Evolutionary conservation across 2,113 vertebrate genomes (phyloP).

Genomic region (Arizona elegans): DNA sequence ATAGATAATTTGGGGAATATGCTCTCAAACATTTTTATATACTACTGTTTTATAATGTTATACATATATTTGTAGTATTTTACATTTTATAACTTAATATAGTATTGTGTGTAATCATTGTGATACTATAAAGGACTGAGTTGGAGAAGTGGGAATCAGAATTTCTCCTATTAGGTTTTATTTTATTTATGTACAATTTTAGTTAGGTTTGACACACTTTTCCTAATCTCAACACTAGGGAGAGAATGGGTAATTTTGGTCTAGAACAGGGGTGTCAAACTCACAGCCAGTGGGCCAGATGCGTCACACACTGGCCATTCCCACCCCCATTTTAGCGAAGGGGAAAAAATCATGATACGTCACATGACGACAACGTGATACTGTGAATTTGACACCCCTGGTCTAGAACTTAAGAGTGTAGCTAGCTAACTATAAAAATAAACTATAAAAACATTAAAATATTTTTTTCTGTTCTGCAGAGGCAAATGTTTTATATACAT

Average conservation of each 20-base stretch:
- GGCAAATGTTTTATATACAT: neutral
- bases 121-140: neutral
- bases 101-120: neutral
- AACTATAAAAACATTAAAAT: no score
- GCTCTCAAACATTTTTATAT: neutral
- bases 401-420: neutral
- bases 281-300: fast-evolving
- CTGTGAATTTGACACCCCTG: neutral
- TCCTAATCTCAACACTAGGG: neutral
- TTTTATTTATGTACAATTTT: neutral
- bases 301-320: no score
- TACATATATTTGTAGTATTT: neutral
- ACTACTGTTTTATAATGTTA: neutral
- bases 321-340: no score
- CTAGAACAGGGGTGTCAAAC: neutral
- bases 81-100: neutral
- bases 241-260: neutral
- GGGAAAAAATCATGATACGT: no score
- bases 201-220: neutral
- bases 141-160: neutral
- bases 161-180: neutral
- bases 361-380: no score
- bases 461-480: neutral
- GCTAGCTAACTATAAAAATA: neutral
- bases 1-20: neutral